phyloP scores from a whole-genome alignment of 2,113 vertebrate genomes.

The Brachypteracias leptosomus region DNA sequence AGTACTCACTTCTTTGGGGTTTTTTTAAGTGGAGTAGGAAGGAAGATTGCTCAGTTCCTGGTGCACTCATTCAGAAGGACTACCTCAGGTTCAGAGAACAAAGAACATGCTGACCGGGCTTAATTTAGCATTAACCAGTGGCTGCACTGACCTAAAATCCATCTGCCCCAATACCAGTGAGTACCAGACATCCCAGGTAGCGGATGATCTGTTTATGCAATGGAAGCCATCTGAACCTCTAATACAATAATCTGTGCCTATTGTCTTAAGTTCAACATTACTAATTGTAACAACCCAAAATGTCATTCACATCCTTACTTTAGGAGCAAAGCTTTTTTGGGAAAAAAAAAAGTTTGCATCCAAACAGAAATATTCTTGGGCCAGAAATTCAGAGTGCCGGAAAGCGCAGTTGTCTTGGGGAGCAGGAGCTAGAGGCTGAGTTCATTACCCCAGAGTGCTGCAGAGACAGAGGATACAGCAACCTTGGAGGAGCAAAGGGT shows the following conservation, averaged over 20 bases:
- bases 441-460: neutral
- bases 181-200: neutral
- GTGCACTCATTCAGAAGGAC: neutral
- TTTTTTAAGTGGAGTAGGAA: neutral
- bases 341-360: neutral
- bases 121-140: neutral
- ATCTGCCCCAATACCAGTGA: neutral
- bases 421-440: neutral
- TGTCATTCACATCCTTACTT: neutral
- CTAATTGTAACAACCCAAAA: neutral
- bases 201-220: neutral
- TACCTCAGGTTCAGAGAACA: neutral
- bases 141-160: neutral
- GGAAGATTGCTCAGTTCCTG: neutral
- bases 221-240: neutral
- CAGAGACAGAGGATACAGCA: neutral
- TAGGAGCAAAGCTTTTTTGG: neutral
- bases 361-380: neutral
- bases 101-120: neutral
- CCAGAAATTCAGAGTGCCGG: neutral
- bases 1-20: neutral
- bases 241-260: neutral
- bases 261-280: neutral
- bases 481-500: neutral
- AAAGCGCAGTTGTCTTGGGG: rapidly evolving